phyloP scores from a whole-genome alignment of 1,140 invertebrate genomes.

The Watersipora subatra region DNA sequence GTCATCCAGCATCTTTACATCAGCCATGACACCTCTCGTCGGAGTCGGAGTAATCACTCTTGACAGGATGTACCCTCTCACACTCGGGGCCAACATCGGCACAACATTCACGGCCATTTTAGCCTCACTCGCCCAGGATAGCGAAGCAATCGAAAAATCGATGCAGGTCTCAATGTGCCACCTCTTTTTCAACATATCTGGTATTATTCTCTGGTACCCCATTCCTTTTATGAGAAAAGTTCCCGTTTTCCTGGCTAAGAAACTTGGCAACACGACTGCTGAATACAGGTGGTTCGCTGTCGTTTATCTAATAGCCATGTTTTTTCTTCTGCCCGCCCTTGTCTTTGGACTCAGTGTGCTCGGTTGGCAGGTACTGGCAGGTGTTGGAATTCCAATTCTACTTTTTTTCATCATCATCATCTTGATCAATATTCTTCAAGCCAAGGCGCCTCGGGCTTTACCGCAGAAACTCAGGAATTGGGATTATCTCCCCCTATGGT shows the following conservation, averaged over 20 bases:
- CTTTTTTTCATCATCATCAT: conserved; percentile 31
- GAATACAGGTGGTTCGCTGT: conserved; percentile 49
- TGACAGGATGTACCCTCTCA: conserved; percentile 50
- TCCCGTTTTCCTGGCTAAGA: conserved; percentile 46
- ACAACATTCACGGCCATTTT: conserved; percentile 49
- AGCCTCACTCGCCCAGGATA: conserved; percentile 42
- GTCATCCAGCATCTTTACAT: conserved; percentile 53
- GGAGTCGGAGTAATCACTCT: conserved; percentile 49
- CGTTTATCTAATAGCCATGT: conserved; percentile 45
- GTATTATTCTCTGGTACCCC: conserved; percentile 51
- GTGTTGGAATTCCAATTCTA: conserved; percentile 22
- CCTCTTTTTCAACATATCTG: conserved; percentile 51
- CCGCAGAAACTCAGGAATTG: conserved; percentile 41
- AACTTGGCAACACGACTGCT: conserved; percentile 44
- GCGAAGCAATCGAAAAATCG: conserved; percentile 32
- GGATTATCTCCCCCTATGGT: conserved; percentile 44
- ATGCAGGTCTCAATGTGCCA: conserved; percentile 52
- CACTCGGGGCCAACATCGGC: conserved; percentile 51
- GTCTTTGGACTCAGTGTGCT: conserved; percentile 41
- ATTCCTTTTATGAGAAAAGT: conserved; percentile 45
- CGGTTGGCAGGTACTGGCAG: conserved; percentile 21
- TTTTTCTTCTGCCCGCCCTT: conserved; percentile 43
- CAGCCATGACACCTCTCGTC: conserved; percentile 50
- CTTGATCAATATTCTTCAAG: conserved; percentile 39
- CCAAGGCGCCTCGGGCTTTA: conserved; percentile 32